Evolutionary conservation across 2,113 vertebrate species (phyloP), one percentile per base, ranked within the genome.

Genomic region (Centropus bengalensis): DNA sequence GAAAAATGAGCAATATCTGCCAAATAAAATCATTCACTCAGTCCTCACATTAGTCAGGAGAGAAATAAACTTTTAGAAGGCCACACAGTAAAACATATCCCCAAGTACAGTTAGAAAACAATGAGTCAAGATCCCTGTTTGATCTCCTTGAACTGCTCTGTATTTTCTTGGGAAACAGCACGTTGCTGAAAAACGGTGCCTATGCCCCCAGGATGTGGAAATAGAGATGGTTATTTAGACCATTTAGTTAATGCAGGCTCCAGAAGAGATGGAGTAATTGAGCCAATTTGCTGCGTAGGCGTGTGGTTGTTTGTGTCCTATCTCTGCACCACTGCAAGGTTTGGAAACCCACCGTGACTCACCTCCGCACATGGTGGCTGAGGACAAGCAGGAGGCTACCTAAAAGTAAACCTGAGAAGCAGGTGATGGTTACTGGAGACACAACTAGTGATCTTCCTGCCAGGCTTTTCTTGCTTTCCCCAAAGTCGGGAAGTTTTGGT

Each of bases 1-100:
- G 80, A 91, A 86, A 95, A 96, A 90, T 75, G 94, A 96, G 93
- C 92, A 94, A 62, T 88, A 81, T 60, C 81, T 96, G 90, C 90
- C 94, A 93, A 96, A 90, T 58, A 51, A 86, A 90, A 86, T 88
- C 76, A 49, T 75, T 81, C 79, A 78, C 69, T 96, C 27, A 1
- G 73, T 86, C 44, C 89, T 90, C 2, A 1, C 21, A 52, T 94
- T 95, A 95, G 93, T 89, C 94, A 97, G 89, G 81, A 89, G 70
- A 33, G 77, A 73, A 94, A 92, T 24, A 76, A 91, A 91, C 49
- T 93, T 90, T 69, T 17, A 73, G 38, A 71, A 91, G 74, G 89
- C 58, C 54, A 76, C 83, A 40, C 5, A 77, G 51, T 47, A 15
- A 82, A 91, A 55, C 54, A 89, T 42, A 79, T 90, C 42, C 38